Base-by-base conservation (phyloP, 2,888 invertebrate species). In the Hyposoter didymator region DNA sequence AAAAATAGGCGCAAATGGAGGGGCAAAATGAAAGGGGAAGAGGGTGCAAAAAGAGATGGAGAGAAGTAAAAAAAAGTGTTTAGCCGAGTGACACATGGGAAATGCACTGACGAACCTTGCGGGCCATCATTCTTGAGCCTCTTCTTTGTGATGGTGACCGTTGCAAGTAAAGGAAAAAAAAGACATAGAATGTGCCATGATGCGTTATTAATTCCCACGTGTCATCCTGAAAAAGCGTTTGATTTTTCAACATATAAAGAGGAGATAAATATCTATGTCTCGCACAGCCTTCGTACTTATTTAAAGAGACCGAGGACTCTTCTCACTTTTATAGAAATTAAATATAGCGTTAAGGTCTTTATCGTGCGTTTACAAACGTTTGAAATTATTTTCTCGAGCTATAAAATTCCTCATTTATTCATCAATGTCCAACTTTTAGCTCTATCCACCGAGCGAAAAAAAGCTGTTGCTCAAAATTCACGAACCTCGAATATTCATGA, bases 1-100 rank as follows among this genome's bases (percentile, higher is more conserved):
- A 22, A 62, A 32, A 62, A 32, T 28, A n/a, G 45, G 10, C 43
- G 32, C 28, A 43, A 67, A 52, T 19, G 43, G 43, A 64, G 35
- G 22, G 62, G 62, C 12, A 70, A 45, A 59, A 59, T 10, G 19
- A 52, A 43, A 35, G n/a, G 12, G 64, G 28, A 28, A 64, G 74
- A 74, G 28, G 74, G 19, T 39, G 43, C 19, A 59, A 22, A 66
- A 59, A 82, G 59, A 67, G 76, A 76, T 62, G 72, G 66, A 62
- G 80, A 82, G 62, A 74, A 79, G 19, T 39, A 22, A 19, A 55
- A 19, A 52, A 73, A 49, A 39, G 39, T 49, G 19, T 76, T 76
- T 73, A 76, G 66, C 81, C 84, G 76, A 82, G 83, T 88, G 88
- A 88, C 88, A 88, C 85, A 87, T 78, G 84, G 87, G 87, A 87